Evolutionary conservation across 2,113 vertebrate species (phyloP).

Genomic region (Turnix velox): DNA sequence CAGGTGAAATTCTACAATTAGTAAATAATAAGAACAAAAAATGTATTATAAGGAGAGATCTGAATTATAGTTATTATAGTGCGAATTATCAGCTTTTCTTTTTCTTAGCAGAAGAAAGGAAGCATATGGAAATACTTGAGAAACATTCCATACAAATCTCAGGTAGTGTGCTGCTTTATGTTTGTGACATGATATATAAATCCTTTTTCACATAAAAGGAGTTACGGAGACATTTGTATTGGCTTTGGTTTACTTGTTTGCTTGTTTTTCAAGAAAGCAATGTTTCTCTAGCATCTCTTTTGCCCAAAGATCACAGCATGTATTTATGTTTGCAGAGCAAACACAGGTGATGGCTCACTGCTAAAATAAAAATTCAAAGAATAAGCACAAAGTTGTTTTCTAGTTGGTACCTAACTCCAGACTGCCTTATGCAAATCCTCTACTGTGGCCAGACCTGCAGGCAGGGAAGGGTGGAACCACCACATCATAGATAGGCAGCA

Average conservation of each 20-base stretch:
- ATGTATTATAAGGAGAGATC: not conserved
- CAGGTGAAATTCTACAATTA: not conserved
- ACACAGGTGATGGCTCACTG: not conserved
- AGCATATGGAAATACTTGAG: not conserved
- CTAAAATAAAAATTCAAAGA: not conserved
- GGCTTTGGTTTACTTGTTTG: not conserved
- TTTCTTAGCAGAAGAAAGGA: not conserved
- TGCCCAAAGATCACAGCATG: not conserved
- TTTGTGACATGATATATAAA: not conserved
- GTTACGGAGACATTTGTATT: too few relatives aligned
- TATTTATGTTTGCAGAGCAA: not conserved
- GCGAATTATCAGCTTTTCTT: not conserved
- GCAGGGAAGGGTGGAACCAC: not conserved
- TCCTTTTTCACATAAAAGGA: not conserved
- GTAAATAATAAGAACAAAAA: not conserved
- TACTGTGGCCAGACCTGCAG: not conserved
- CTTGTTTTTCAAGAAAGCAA: not conserved
- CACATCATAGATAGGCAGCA: not conserved
- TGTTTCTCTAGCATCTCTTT: not conserved
- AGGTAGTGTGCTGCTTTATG: not conserved
- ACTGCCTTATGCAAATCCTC: not conserved
- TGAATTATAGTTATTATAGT: not conserved
- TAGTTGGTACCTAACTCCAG: not conserved
- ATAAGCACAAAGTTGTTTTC: not conserved
- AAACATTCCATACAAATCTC: not conserved